Evolutionary conservation across 2,113 vertebrate species (phyloP).

Genomic region (Mustelus asterias): DNA sequence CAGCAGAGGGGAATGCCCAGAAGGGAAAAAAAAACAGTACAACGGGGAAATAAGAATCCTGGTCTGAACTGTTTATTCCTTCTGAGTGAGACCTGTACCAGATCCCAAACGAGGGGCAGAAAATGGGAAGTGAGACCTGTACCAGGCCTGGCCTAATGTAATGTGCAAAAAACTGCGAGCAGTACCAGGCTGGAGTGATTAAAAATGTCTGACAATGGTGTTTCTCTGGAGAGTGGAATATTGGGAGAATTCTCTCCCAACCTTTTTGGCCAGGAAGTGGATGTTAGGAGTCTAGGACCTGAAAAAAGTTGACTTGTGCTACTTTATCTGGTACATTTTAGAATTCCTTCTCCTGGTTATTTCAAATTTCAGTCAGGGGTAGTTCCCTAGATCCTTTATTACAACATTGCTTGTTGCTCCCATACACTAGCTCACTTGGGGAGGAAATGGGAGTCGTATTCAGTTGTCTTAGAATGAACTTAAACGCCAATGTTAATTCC

Average conservation of each 20-base stretch:
- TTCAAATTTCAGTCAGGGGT: neutral
- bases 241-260: neutral
- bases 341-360: neutral
- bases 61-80: too few relatives aligned
- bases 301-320: neutral
- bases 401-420: neutral
- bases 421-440: neutral
- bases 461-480: neutral
- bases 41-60: too few relatives aligned
- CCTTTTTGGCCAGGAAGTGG: neutral
- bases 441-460: neutral
- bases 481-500: neutral
- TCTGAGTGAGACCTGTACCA: neutral
- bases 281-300: neutral
- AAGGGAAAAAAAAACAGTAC: too few relatives aligned
- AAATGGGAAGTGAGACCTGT: neutral
- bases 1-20: neutral
- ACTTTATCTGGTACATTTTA: neutral
- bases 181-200: neutral
- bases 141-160: neutral
- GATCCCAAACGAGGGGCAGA: neutral
- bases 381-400: neutral
- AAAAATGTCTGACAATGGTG: neutral
- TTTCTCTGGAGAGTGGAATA: neutral
- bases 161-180: neutral